phyloP scores from a whole-genome alignment of 2,797 vertebrate species.

The Thamnophis elegans region DNA sequence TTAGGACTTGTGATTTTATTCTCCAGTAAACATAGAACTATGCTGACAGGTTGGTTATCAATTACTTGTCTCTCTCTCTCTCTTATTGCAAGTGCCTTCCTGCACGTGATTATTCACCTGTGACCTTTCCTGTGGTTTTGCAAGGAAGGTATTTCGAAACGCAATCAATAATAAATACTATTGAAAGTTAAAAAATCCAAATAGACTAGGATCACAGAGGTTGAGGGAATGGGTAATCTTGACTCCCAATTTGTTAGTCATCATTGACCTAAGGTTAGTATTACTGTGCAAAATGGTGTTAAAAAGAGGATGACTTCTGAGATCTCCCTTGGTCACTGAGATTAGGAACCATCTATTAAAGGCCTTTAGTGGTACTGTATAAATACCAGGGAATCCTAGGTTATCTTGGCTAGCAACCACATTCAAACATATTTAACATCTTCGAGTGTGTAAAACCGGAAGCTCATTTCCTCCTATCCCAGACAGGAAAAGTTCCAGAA shows the following conservation, averaged over 20 bases:
- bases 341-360: neutral
- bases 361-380: neutral
- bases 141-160: constrained; percentile 59
- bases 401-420: neutral
- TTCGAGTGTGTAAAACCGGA: neutral
- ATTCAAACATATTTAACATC: neutral
- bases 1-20: constrained; percentile 1
- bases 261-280: neutral
- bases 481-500: neutral
- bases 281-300: neutral
- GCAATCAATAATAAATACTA: constrained; percentile 7
- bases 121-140: constrained; percentile 16
- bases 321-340: neutral
- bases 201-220: neutral
- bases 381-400: neutral
- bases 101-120: constrained; percentile 12
- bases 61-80: neutral
- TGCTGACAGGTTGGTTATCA: constrained; percentile 36
- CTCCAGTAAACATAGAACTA: constrained; percentile 28
- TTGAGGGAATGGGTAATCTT: neutral
- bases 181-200: constrained; percentile 21
- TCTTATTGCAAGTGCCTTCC: constrained; percentile 2
- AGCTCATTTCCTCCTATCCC: neutral
- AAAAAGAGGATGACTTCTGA: neutral
- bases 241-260: neutral